phyloP scores from a whole-genome alignment of 2,797 vertebrate species.

The Avahi laniger region DNA sequence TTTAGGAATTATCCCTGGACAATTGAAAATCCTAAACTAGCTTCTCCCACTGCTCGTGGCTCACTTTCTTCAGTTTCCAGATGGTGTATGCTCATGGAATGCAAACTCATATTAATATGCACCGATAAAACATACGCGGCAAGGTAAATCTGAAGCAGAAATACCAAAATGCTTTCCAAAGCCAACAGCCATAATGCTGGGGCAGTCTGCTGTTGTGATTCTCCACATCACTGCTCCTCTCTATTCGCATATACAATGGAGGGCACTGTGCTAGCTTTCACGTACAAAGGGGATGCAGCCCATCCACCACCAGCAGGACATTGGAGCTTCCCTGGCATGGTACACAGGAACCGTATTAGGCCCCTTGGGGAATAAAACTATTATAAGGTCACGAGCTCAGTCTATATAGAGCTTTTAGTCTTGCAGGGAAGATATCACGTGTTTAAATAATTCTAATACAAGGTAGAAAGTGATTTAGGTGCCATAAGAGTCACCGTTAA shows the following conservation, averaged over 20 bases:
- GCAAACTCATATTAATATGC: not conserved
- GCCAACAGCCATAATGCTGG: not conserved
- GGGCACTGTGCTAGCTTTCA: not conserved
- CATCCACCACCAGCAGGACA: not conserved
- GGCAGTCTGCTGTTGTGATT: constrained; percentile 8
- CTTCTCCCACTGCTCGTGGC: not conserved
- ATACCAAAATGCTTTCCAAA: constrained; percentile 31
- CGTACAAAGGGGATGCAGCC: not conserved
- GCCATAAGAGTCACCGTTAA: not conserved
- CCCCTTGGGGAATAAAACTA: not conserved
- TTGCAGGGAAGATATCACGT: not conserved
- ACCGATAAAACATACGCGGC: not conserved
- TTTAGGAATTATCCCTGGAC: not conserved
- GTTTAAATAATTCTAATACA: not conserved
- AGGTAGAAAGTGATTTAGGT: not conserved
- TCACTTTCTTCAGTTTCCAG: constrained; percentile 3
- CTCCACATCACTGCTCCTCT: not conserved
- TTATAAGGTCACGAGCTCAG: not conserved
- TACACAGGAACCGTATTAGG: not conserved
- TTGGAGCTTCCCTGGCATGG: not conserved
- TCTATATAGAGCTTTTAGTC: not conserved
- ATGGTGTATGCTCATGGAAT: not conserved
- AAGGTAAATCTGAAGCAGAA: constrained; percentile 45
- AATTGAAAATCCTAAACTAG: not conserved
- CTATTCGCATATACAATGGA: not conserved